A percentile compares a stretch with the other conserved stretches of the same genome.
These are phyloP conservation scores for Gorsachius magnificus DNA, from an alignment of 2,797 vertebrate species.

Conservation along the genomic window DNA sequence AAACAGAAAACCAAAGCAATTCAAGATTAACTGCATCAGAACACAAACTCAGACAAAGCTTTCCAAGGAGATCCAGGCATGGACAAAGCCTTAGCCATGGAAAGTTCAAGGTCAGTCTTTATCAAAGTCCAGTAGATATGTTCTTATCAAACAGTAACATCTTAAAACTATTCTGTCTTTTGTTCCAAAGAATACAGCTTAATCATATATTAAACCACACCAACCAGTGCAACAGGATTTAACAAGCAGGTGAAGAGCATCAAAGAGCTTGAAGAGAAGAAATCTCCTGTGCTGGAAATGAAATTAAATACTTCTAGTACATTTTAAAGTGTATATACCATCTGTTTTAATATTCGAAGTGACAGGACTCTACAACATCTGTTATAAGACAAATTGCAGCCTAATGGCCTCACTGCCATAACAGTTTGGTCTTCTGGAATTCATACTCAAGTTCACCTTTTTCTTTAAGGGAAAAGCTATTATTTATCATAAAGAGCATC, in stretches of 20 bases:
- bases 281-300: slow-evolving; percentile 53
- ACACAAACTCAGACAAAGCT: slow-evolving; percentile 26
- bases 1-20: slow-evolving; percentile 52
- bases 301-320: slow-evolving; percentile 64
- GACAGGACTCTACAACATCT: slow-evolving; percentile 57
- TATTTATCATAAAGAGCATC: slow-evolving; percentile 37
- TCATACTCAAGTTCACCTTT: slow-evolving; percentile 50
- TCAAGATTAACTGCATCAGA: slow-evolving; percentile 38
- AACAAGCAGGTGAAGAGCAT: slow-evolving; percentile 29
- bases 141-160: slow-evolving; percentile 1
- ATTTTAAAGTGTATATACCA: slow-evolving; percentile 57
- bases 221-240: slow-evolving; percentile 28
- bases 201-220: slow-evolving; percentile 8
- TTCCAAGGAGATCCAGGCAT: slow-evolving; percentile 1
- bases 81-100: background rate
- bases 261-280: slow-evolving; percentile 46
- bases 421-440: slow-evolving; percentile 47
- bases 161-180: background rate
- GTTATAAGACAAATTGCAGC: slow-evolving; percentile 65
- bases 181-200: background rate
- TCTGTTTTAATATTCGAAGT: slow-evolving; percentile 63
- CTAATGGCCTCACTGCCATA: slow-evolving; percentile 47
- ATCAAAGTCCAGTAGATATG: background rate
- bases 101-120: slow-evolving; percentile 35
- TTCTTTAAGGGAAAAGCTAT: slow-evolving; percentile 28